These are phyloP conservation scores for Cyclura pinguis DNA, from an alignment of 2,797 vertebrate species.

Conservation along the genomic window DNA sequence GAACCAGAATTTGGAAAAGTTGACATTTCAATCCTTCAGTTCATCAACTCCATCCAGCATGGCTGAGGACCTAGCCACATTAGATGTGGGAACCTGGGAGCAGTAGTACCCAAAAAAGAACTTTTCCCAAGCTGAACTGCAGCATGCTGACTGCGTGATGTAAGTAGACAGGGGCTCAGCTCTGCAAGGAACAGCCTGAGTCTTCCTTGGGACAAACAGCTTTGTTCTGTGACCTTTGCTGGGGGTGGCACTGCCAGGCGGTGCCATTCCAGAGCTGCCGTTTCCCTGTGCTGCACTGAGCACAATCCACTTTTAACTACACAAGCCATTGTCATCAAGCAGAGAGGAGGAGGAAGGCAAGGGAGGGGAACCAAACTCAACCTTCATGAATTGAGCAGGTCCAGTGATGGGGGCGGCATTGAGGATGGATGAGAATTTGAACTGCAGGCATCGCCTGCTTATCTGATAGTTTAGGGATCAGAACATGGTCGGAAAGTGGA, in stretches of 20 bases:
- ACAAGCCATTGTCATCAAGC: not conserved
- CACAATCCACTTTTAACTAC: not conserved
- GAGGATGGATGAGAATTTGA: no score
- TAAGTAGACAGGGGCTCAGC: not conserved
- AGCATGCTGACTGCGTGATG: not conserved
- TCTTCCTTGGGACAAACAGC: constrained; percentile 30
- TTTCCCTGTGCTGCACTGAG: not conserved
- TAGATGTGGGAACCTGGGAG: no score
- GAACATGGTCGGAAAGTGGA: no score
- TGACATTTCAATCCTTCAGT: no score
- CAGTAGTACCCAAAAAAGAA: no score
- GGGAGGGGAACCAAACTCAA: not conserved
- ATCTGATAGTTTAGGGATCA: no score
- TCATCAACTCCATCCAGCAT: no score
- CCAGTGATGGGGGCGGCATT: not conserved
- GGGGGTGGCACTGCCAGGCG: constrained; percentile 21
- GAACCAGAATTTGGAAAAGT: no score
- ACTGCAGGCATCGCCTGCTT: no score
- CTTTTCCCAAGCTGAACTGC: not conserved
- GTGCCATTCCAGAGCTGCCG: not conserved
- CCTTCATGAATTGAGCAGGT: not conserved
- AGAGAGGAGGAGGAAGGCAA: not conserved
- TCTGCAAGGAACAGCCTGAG: not conserved
- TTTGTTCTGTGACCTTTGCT: not conserved
- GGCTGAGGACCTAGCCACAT: no score